Percentiles rank a stretch among this genome's conserved stretches.
Conservation (phyloP, 2,888 invertebrate species). For the Marasmarcha lunaedactyla region DNA sequence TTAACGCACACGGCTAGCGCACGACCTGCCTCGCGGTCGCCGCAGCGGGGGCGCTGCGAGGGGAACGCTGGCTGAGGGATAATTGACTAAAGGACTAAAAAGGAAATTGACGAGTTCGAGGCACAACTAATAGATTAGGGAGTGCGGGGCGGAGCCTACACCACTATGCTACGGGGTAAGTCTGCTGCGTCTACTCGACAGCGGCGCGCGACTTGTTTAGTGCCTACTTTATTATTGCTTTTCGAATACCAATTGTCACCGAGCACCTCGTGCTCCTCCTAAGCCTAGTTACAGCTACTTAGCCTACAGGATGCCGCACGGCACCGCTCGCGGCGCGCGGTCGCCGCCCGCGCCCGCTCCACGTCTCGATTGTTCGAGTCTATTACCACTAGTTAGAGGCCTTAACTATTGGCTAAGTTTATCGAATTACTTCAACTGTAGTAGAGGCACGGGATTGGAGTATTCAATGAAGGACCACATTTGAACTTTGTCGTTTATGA, state of each 20-base stretch:
- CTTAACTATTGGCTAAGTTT: too few species aligned
- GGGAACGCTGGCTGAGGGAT: slow-evolving; percentile 31
- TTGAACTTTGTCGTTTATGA: too few species aligned
- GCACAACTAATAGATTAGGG: slow-evolving; percentile 41
- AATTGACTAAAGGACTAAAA: slow-evolving; percentile 61
- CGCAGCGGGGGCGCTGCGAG: slow-evolving; percentile 2
- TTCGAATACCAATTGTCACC: slow-evolving; percentile 67
- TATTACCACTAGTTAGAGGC: too few species aligned
- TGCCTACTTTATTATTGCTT: slow-evolving; percentile 70
- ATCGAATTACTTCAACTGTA: too few species aligned
- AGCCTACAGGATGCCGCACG: too few species aligned
- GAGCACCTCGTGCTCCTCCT: slow-evolving; percentile 60
- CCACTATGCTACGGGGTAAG: slow-evolving; percentile 43
- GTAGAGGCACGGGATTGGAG: too few species aligned
- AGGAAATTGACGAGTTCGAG: slow-evolving; percentile 53
- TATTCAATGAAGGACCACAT: too few species aligned
- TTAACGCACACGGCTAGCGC: slow-evolving; percentile 32
- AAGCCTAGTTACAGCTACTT: slow-evolving; percentile 45
- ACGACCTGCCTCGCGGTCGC: too few species aligned
- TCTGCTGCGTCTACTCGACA: slow-evolving; percentile 49
- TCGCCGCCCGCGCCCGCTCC: not conserved
- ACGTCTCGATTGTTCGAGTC: too few species aligned
- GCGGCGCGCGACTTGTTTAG: slow-evolving; percentile 54
- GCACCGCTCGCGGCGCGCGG: slow-evolving; percentile 22
- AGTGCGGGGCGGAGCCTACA: slow-evolving; percentile 17